Base-by-base conservation (phyloP, 2,888 invertebrate genomes). In the Drosophila parthenogenetica region DNA sequence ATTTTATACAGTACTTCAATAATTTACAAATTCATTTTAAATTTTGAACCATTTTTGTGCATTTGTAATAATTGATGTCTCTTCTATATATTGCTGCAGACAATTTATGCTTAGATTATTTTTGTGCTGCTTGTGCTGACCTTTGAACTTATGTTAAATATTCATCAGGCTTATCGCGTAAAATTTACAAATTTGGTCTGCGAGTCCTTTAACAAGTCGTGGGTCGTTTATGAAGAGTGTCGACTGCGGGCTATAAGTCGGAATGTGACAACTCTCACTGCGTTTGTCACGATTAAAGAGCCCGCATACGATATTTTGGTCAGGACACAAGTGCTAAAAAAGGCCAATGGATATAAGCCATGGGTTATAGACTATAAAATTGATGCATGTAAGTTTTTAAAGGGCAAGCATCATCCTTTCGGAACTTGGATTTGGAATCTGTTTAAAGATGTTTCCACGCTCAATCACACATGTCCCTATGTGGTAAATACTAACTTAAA, bases 391-490 rank as follows among this genome's bases (percentile, higher is more conserved):
- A 19, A 65, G 14, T 46, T 45, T 22, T 17, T 58, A 40, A 46
- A 46, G 2, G 29, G 14, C 0, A 35, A 2, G 0, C 1, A 55
- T 37, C 58, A 70, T 54, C 61, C 65, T 1, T 17, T 48, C 5
- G 57, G 7, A 3, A 59, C 45, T 7, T 32, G 70, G 0, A 25
- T 72, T 2, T 42, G 16, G 1, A 51, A 51, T 22, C 3, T 62
- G 0, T 19, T 70, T 7, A 62, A 40, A 13, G 22, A 40, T n/a
- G 13, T 54, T 4, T 45, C 70, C 0, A 66, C 65, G 3, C 2
- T 70, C 3, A 69, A 65, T 61, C 72, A 72, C 35, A 17, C 49
- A 0, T 71, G 71, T 49, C 71, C 69, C 7, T 69, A 48, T 53
- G 13, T 42, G 66, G 69, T 69, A 22, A 45, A n/a, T 1, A n/a